These are phyloP conservation scores for Penaeus vannamei DNA, from an alignment of 1,140 invertebrate genomes.

Conservation along the genomic window DNA sequence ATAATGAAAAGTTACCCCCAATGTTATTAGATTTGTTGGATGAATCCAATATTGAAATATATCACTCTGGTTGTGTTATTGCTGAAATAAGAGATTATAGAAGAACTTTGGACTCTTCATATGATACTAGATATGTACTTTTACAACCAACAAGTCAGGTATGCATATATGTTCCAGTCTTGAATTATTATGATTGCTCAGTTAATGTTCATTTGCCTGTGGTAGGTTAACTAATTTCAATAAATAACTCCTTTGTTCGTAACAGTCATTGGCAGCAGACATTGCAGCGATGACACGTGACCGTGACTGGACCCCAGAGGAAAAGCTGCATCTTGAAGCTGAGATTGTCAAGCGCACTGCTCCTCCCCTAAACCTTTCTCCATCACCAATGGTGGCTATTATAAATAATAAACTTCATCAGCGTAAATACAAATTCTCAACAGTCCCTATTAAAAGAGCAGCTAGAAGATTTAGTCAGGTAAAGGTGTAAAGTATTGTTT, in stretches of 20 bases:
- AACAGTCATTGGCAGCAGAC: conserved; percentile 64
- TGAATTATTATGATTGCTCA: too few species aligned
- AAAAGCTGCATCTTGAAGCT: conserved; percentile 82
- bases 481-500: background rate
- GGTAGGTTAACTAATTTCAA: background rate
- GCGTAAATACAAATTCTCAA: conserved; percentile 72
- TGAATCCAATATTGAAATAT: conserved; percentile 84
- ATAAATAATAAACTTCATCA: conserved; percentile 81
- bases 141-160: conserved; percentile 90
- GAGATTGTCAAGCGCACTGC: conserved; percentile 84
- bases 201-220: background rate
- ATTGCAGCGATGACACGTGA: conserved; percentile 61
- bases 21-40: conserved; percentile 88
- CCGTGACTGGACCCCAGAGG: conserved; percentile 78
- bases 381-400: conserved; percentile 84
- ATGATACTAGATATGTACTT: conserved; percentile 81
- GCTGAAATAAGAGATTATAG: conserved; percentile 91
- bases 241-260: background rate
- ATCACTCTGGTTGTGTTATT: conserved; percentile 93
- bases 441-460: conserved; percentile 56
- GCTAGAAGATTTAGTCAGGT: conserved; percentile 67
- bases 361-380: conserved; percentile 88
- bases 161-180: conserved; percentile 65
- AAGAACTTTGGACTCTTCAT: conserved; percentile 73
- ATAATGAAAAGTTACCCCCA: conserved; percentile 89